Base-by-base conservation (phyloP, 1,140 invertebrate species). In the Wasmannia auropunctata region DNA sequence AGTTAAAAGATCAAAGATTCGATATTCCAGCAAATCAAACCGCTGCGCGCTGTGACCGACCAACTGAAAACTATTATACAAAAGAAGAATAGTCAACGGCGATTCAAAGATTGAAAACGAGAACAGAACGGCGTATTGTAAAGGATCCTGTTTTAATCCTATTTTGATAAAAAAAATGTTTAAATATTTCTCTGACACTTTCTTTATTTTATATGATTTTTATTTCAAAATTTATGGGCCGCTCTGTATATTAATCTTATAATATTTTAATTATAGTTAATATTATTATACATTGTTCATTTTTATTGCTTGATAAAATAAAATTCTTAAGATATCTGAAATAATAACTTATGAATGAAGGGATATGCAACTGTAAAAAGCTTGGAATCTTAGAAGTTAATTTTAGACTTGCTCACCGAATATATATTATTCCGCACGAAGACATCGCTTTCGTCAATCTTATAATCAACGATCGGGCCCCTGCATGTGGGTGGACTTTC, bases 401-500 rank as follows among this genome's bases (percentile, higher is more conserved):
- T 46, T 46, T 25, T 5, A n/a, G 3, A 10, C 3, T 88, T 51
- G 54, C 87, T 93, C 37, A 92, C 92, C 56, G 34, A 40, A 3
- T 88, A 63, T 6, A 19, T 51, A 51, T n/a, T 69, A 16, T 88
- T 51, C 10, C 40, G 49, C 46, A 79, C 67, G 5, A 79, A 19
- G 43, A 91, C 10, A 10, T 86, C 70, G 0, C 56, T 28, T 0
- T 19, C 16, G 3, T 79, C 46, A 56, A 91, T 84, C 4, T 84
- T 60, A 4, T 92, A 87, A 31, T 90, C 88, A 11, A 92, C 60
- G 16, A 92, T 75, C 4, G 87, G 87, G 8, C 62, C 22, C 16
- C 69, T 2, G 63, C 92, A 93, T 1, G n/a, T 22, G 0, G 84
- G 86, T 10, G 62, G n/a, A 0, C 86, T 86, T 46, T 67, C 69